Percentiles rank a stretch among this genome's conserved stretches.
Conservation (phyloP, 2,797 vertebrate species). For the Trichosurus vulpecula region DNA sequence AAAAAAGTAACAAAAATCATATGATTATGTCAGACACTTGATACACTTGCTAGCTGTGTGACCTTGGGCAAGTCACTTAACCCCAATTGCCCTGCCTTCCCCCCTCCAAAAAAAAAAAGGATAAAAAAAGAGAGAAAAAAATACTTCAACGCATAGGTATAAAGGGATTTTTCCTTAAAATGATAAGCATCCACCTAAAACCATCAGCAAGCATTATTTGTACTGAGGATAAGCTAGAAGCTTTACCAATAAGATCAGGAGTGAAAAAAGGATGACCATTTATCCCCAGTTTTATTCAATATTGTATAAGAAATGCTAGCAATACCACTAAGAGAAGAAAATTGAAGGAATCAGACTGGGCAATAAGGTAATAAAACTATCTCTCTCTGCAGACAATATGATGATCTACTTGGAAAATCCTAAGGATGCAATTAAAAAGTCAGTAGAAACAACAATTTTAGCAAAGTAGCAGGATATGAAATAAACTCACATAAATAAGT, state of each 20-base stretch:
- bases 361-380: neutral
- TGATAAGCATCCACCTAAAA: neutral
- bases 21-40: too few relatives aligned
- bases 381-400: neutral
- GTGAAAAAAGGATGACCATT: neutral
- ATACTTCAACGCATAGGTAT: neutral
- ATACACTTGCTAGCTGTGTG: too few relatives aligned
- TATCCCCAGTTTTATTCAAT: neutral
- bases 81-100: too few relatives aligned
- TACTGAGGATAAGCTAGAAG: neutral
- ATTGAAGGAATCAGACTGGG: neutral
- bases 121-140: too few relatives aligned
- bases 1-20: too few relatives aligned
- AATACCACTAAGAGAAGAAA: neutral
- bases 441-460: neutral
- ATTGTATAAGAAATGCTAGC: neutral
- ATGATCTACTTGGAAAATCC: neutral
- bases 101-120: too few relatives aligned
- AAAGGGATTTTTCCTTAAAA: neutral
- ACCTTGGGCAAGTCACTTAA: too few relatives aligned
- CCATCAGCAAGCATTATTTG: neutral
- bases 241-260: neutral
- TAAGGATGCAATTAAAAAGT: neutral
- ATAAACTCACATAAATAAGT: neutral
- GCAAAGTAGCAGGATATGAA: neutral